Evolutionary conservation across 1,140 invertebrate genomes (phyloP).

Genomic region (Lepeophtheirus salmonis): DNA sequence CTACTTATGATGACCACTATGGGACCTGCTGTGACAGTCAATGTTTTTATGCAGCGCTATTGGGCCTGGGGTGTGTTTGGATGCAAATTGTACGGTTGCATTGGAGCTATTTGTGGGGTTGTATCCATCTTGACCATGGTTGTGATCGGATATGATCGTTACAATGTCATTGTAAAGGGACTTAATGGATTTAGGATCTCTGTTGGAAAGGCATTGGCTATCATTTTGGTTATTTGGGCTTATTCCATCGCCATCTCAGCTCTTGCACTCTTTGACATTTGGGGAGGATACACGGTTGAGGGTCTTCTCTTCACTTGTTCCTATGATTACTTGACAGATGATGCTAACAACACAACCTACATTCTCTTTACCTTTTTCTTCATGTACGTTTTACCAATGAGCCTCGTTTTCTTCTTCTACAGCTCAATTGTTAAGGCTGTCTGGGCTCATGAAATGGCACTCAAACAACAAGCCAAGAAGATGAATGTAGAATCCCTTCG

Average conservation of each 20-base stretch:
- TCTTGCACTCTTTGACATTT: conserved; percentile 24
- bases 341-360: conserved; percentile 18
- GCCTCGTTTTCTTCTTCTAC: conserved; percentile 29
- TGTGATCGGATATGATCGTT: conserved; percentile 21
- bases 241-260: conserved; percentile 24
- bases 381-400: conserved; percentile 23
- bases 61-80: conserved; percentile 16
- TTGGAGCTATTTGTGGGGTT: conserved; percentile 15
- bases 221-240: conserved; percentile 24
- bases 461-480: conserved; percentile 29
- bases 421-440: conserved; percentile 31
- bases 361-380: conserved; percentile 22
- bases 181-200: conserved; percentile 24
- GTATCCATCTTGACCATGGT: conserved; percentile 18
- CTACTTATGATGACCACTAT: conserved; percentile 44
- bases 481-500: conserved; percentile 29
- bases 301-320: conserved; percentile 24
- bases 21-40: conserved; percentile 55
- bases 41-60: conserved; percentile 18
- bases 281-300: conserved; percentile 25
- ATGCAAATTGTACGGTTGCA: conserved; percentile 16
- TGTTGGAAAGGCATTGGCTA: conserved; percentile 21
- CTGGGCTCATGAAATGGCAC: conserved; percentile 30
- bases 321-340: conserved; percentile 24
- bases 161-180: conserved; percentile 27